Percentiles rank a stretch among this genome's conserved stretches.
Conservation (phyloP, 2,888 invertebrate genomes). For the Cephus pulcher region DNA sequence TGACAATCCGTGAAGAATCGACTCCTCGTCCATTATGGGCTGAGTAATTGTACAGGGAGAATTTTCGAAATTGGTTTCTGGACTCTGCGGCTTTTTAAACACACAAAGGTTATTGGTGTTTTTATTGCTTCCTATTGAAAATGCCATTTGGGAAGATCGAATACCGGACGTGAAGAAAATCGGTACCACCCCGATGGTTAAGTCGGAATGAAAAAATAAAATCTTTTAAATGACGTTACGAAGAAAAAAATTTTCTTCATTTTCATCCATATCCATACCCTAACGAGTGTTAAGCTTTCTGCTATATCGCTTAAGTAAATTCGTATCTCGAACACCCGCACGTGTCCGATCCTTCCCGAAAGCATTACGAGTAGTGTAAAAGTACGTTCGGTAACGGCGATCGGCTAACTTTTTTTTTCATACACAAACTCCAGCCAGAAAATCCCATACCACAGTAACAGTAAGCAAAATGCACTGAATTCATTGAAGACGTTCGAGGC, state of each 20-base stretch:
- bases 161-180: not conserved
- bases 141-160: conserved; percentile 19
- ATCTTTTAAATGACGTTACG: not conserved
- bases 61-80: conserved; percentile 47
- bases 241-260: not conserved
- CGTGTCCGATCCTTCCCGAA: not conserved
- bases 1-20: conserved; percentile 45
- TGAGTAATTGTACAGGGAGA: conserved; percentile 62
- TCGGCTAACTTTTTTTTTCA: not conserved
- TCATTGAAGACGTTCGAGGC: conserved; percentile 45
- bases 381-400: not conserved
- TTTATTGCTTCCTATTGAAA: conserved; percentile 47
- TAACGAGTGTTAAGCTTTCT: not conserved
- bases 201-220: not conserved
- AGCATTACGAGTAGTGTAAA: not conserved
- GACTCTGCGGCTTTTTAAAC: conserved; percentile 56
- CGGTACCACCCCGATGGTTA: not conserved
- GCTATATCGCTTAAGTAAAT: not conserved
- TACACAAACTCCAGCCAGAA: not conserved
- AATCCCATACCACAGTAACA: not conserved
- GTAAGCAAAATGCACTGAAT: conserved; percentile 23
- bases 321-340: not conserved
- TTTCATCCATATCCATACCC: not conserved
- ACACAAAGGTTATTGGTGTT: conserved; percentile 59
- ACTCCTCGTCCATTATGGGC: conserved; percentile 51